Base-by-base conservation (phyloP, 2,113 vertebrate genomes). In the Sorex fumeus region DNA sequence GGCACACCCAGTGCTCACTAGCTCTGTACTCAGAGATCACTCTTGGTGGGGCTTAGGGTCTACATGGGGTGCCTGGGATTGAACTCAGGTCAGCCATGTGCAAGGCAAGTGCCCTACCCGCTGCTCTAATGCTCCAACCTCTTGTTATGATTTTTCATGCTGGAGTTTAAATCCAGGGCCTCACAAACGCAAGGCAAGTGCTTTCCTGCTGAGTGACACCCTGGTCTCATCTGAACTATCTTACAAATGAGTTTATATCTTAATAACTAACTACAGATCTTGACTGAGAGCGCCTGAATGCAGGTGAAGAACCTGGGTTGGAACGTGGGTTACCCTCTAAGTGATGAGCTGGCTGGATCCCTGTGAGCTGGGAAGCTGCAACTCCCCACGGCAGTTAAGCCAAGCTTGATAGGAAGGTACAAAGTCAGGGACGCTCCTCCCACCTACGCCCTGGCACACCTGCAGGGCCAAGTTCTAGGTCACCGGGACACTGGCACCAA, bases 191-290 rank as follows among this genome's bases (percentile, higher is more conserved):
- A 40, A 40, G 40, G 40, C 40, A 40, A 40, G 40, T 40, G 40
- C 40, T 40, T 40, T 40, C 40, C 47, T 50, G 10, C 13, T 50
- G 47, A 50, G 47, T 50, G 47, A 50, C 47, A 10, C 10, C 47
- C 47, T 78, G 60, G 9, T 5, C 25, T 15, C 60, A 4, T 40
- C 25, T 62, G 3, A 62, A 62, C 60, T 32, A 57, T 78, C 47
- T 79, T 66, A 34, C 43, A 45, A 75, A 43, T 50, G 25, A 70
- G 8, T 75, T 81, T 81, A 70, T 28, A 67, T 88, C 72, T 72
- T 85, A 62, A 82, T 66, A 80, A 85, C 34, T 64, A 32, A 88
- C 50, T 34, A 66, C 32, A 45, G 67, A 77, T 21, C 19, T 87
- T 93, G 60, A 43, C 43, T 64, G 50, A 88, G 50, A 86, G n/a